Evolutionary conservation across 2,888 invertebrate genomes (phyloP).

Genomic region (Brassicogethes aeneus): DNA sequence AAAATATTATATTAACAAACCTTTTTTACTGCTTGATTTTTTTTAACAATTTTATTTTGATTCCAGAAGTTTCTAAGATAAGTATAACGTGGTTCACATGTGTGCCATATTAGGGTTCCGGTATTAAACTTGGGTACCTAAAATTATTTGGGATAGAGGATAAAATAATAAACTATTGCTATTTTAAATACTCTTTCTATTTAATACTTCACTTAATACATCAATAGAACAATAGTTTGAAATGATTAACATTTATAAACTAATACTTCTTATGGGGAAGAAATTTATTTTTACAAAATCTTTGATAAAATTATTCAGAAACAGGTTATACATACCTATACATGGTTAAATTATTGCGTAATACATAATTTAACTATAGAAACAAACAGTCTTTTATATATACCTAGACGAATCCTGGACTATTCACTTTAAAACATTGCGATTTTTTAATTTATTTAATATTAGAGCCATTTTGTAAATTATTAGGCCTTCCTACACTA

Average conservation of each 20-base stretch:
- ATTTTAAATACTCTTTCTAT: slow-evolving; percentile 18
- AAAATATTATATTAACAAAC: no score
- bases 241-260: slow-evolving; percentile 10
- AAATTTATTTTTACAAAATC: slow-evolving; percentile 11
- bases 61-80: no score
- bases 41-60: no score
- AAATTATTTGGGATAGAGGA: no score
- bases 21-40: no score
- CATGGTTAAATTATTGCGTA: slow-evolving; percentile 21
- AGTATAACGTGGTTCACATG: no score
- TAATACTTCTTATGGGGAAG: slow-evolving; percentile 8
- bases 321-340: slow-evolving; percentile 10
- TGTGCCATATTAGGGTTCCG: no score
- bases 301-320: slow-evolving; percentile 8
- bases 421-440: slow-evolving; percentile 5
- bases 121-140: no score
- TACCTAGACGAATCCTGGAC: not conserved
- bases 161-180: no score
- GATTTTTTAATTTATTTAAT: slow-evolving; percentile 9
- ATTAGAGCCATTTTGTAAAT: slow-evolving; percentile 8
- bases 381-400: slow-evolving; percentile 14
- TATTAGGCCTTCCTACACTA: slow-evolving; percentile 12
- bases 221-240: slow-evolving; percentile 9
- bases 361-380: slow-evolving; percentile 10
- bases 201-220: slow-evolving; percentile 14